phyloP scores from a whole-genome alignment of 2,797 vertebrate genomes.

The Rhinatrema bivittatum region DNA sequence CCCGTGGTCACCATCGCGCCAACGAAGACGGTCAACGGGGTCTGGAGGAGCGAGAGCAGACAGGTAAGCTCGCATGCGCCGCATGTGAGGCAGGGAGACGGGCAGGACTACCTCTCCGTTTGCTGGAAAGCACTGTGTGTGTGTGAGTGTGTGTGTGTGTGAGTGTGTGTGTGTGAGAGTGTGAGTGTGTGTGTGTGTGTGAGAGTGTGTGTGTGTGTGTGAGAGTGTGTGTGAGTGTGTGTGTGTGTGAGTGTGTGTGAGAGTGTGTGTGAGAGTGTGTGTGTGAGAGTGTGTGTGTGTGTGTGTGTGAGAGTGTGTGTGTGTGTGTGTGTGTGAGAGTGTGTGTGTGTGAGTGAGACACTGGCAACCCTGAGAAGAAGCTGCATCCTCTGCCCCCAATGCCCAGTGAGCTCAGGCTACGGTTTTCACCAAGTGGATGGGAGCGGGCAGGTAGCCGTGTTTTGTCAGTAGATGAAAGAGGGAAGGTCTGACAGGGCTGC shows the following conservation, averaged over 20 bases:
- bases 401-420: no score
- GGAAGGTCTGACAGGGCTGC: no score
- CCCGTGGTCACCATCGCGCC: conserved; percentile 97
- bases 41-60: conserved; percentile 89
- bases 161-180: neutral
- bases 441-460: no score
- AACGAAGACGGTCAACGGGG: conserved; percentile 91
- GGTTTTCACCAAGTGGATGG: no score
- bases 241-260: no score
- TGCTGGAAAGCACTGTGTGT: neutral
- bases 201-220: no score
- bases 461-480: no score
- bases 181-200: neutral
- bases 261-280: neutral
- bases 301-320: rapidly evolving
- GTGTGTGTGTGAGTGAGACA: neutral
- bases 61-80: conserved; percentile 56
- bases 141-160: neutral
- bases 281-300: rapidly evolving
- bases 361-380: no score
- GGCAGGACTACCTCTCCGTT: neutral
- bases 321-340: neutral
- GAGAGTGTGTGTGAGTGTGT: no score
- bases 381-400: no score
- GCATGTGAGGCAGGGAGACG: neutral